These are phyloP conservation scores for Spodoptera exigua DNA, from an alignment of 2,888 invertebrate species.

Conservation along the genomic window DNA sequence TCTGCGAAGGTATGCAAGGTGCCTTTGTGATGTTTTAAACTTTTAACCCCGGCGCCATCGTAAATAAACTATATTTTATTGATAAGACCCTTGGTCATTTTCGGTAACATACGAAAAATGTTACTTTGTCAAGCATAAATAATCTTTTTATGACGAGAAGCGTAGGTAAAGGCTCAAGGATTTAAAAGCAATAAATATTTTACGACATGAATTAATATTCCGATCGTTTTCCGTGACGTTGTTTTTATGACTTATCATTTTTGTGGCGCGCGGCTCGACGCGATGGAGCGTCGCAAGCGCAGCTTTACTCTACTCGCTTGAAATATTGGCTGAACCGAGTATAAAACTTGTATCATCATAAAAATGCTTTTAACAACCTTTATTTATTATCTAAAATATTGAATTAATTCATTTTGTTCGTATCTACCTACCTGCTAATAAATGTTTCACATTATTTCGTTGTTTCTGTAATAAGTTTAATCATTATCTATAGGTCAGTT, in stretches of 20 bases:
- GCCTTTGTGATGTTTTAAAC: slow-evolving; percentile 66
- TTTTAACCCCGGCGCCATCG: slow-evolving; percentile 78
- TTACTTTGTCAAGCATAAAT: slow-evolving; percentile 89
- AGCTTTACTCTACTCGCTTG: slow-evolving; percentile 71
- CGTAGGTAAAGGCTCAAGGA: slow-evolving; percentile 89
- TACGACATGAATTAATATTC: slow-evolving; percentile 89
- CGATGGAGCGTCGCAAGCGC: slow-evolving; percentile 74
- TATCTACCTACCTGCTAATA: slow-evolving; percentile 64
- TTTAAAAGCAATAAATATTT: slow-evolving; percentile 89
- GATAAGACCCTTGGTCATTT: slow-evolving; percentile 84
- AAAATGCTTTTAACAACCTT: slow-evolving; percentile 82
- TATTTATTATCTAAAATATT: slow-evolving; percentile 81
- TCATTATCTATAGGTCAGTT: slow-evolving; percentile 28
- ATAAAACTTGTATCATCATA: slow-evolving; percentile 83
- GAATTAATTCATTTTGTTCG: slow-evolving; percentile 74
- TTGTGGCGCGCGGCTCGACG: slow-evolving; percentile 86
- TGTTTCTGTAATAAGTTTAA: slow-evolving; percentile 39
- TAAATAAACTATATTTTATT: slow-evolving; percentile 86
- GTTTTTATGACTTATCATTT: slow-evolving; percentile 89
- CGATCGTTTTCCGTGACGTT: slow-evolving; percentile 89
- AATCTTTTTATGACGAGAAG: slow-evolving; percentile 89
- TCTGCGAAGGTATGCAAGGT: slow-evolving; percentile 60
- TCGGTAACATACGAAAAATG: slow-evolving; percentile 87
- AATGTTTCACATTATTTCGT: slow-evolving; percentile 58
- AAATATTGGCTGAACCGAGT: slow-evolving; percentile 81